Conservation (phyloP, 2,113 vertebrate species). For the Riparia riparia region DNA sequence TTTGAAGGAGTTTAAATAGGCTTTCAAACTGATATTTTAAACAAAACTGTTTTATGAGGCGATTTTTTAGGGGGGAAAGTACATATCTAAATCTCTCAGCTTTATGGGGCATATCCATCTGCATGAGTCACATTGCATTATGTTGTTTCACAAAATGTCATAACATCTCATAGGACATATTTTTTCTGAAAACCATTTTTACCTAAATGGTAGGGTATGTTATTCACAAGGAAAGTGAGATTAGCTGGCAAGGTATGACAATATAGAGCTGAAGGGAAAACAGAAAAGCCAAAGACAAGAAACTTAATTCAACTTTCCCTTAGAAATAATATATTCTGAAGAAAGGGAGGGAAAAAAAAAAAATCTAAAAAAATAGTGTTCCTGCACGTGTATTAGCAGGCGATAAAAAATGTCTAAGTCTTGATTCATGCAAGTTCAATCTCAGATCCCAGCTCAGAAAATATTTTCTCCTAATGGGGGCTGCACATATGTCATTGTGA, state of each 20-base stretch:
- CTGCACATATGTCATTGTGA: background rate
- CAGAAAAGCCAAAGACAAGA: background rate
- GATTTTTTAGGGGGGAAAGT: background rate
- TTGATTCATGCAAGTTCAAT: background rate
- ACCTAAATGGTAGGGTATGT: conserved; percentile 18
- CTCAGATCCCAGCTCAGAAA: conserved; percentile 6
- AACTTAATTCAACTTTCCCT: background rate
- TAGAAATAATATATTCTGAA: background rate
- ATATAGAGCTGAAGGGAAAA: background rate
- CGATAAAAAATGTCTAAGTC: background rate
- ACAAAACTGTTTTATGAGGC: conserved; percentile 8
- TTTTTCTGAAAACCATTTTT: conserved; percentile 31
- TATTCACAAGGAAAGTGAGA: background rate
- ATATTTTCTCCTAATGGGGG: background rate
- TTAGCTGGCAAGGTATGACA: background rate
- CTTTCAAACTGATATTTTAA: conserved; percentile 39
- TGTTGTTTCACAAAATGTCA: conserved; percentile 55
- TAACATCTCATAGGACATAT: conserved; percentile 28
- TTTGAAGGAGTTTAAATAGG: conserved; percentile 5
- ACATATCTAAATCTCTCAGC: conserved; percentile 1
- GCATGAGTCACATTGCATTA: conserved; percentile 37
- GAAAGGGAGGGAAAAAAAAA: fast-evolving
- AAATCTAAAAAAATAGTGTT: background rate
- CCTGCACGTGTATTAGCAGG: background rate
- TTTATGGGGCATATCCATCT: conserved; percentile 48